phyloP scores from a whole-genome alignment of 2,888 invertebrate genomes.

The Ormia ochracea region DNA sequence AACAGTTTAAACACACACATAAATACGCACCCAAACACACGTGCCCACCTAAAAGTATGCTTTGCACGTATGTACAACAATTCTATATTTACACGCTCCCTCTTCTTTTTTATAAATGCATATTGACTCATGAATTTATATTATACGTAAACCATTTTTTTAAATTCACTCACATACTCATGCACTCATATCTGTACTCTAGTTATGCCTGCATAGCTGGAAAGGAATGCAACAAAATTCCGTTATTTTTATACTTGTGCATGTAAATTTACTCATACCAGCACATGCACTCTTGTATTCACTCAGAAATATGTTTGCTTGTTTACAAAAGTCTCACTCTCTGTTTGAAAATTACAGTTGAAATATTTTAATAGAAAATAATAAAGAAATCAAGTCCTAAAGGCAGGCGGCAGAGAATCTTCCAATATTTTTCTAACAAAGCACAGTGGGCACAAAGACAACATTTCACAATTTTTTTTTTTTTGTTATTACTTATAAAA shows the following conservation, averaged over 20 bases:
- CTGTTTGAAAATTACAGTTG: constrained; percentile 35
- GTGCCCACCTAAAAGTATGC: not conserved
- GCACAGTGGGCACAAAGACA: too few species aligned
- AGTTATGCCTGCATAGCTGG: constrained; percentile 24
- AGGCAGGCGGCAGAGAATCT: constrained; percentile 33
- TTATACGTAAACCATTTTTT: not conserved
- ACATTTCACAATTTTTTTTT: too few species aligned
- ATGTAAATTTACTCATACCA: not conserved
- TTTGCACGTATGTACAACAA: not conserved
- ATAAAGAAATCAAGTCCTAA: constrained; percentile 37
- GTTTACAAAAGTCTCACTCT: constrained; percentile 2
- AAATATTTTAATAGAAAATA: constrained; percentile 58
- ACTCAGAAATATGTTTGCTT: not conserved
- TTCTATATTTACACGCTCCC: constrained; percentile 35
- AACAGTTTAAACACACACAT: constrained; percentile 7
- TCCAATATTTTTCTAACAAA: constrained; percentile 31
- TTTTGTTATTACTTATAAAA: too few species aligned
- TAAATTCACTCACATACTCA: not conserved
- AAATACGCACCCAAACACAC: not conserved
- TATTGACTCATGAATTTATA: constrained; percentile 26
- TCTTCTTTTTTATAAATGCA: not conserved
- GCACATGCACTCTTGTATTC: not conserved
- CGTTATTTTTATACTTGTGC: constrained; percentile 32
- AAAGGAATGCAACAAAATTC: constrained; percentile 39
- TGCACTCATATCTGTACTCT: not conserved